Evolutionary conservation across 2,888 invertebrate species (phyloP).

Genomic region (Halictus ligatus): DNA sequence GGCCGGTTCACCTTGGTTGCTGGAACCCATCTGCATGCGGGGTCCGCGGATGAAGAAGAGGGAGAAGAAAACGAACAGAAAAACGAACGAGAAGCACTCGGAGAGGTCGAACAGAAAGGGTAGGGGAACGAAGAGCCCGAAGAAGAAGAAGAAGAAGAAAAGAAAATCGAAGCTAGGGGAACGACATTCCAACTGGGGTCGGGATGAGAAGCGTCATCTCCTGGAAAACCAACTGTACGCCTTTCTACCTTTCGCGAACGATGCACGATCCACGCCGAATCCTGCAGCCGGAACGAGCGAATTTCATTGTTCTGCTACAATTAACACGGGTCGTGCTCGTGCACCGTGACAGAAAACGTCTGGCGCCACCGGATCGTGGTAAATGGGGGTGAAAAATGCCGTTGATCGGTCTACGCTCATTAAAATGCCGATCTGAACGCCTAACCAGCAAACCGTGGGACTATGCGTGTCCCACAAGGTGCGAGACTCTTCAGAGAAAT

Average conservation of each 20-base stretch:
- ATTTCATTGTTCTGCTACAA: background rate
- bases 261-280: background rate
- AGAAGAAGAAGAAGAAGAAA: conserved; percentile 60
- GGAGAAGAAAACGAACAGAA: conserved; percentile 57
- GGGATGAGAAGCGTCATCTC: conserved; percentile 70
- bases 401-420: background rate
- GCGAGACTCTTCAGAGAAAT: too few relatives aligned
- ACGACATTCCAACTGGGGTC: conserved; percentile 72
- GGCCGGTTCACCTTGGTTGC: conserved; percentile 83
- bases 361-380: background rate
- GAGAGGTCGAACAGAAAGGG: conserved; percentile 39
- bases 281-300: background rate
- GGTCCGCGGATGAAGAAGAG: conserved; percentile 63
- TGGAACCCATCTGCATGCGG: conserved; percentile 73
- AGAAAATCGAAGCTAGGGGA: conserved; percentile 68
- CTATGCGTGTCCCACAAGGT: too few relatives aligned
- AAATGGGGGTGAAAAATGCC: background rate
- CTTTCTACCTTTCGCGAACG: conserved; percentile 45
- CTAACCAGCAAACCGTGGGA: background rate
- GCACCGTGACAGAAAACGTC: background rate
- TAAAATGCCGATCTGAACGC: background rate
- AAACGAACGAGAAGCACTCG: conserved; percentile 38
- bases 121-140: conserved; percentile 38
- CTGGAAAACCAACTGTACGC: conserved; percentile 65
- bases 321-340: conserved; percentile 7